Evolutionary conservation across 2,113 vertebrate genomes (phyloP), one percentile per base, ranked within the genome.

Genomic region (Sardina pilchardus): DNA sequence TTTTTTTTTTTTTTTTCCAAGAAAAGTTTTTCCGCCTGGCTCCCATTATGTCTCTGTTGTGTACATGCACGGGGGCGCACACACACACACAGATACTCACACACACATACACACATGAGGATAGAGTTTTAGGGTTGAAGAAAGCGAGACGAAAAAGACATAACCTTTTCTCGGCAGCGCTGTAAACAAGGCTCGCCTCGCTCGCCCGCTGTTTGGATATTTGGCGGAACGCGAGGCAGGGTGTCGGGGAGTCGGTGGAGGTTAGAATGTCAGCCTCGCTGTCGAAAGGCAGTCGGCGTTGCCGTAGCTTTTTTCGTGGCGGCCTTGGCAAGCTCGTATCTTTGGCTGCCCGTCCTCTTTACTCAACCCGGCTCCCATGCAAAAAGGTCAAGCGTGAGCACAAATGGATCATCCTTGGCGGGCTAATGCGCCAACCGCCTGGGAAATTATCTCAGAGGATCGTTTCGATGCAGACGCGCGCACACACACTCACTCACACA

Each of bases 381-480:
- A 24, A 48, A 94, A 95, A 95, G 94, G 93, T 95, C 94, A 94
- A 90, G 90, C 88, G 84, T 80, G 56, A 47, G 53, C 59, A 26
- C 50, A 48, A 81, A 87, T 34, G 84, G 44, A 86, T 78, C 71
- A 88, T 89, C 88, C 88, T 90, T 71, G 45, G 89, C 45, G 89
- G 89, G 91, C 91, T 91, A 92, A 92, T 89, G 86, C 81, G 88
- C 88, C 90, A 88, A 89, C 39, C 39, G 93, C 16, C 30, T 78
- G 30, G 5, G 71, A 59, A 59, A 78, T 78, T 78, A 78, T 17
- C 26, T 30, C 34, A 36, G 30, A 36, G 34, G 30, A 17, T 17
- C 63, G n/a, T 34, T 34, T 34, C 4, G n/a, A 67, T 67, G 63
- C 5, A 84, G 12, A 82, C 6, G 21, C 78, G n/a, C 43, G 43